Conservation (phyloP, 2,113 vertebrate species). For the Atlantisia rogersi region DNA sequence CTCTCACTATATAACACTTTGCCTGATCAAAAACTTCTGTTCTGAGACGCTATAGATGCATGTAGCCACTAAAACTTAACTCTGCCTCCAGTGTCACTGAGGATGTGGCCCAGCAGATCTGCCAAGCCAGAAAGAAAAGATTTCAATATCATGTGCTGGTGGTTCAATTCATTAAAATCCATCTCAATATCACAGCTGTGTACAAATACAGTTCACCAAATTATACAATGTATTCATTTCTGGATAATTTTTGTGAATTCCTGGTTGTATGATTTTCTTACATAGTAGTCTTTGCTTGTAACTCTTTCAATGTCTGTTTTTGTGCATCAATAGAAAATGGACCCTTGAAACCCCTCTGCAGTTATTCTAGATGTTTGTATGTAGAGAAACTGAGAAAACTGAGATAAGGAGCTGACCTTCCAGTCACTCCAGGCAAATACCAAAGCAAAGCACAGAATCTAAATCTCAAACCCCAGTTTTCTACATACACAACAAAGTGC, state of each 20-base stretch:
- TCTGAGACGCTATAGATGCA: not conserved
- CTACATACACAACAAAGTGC: not conserved
- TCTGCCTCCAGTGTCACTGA: not conserved
- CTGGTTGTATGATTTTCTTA: not conserved
- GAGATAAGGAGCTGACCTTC: not conserved
- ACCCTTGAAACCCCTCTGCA: not conserved
- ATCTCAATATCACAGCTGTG: not conserved
- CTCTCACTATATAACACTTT: not conserved
- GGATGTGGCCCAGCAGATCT: not conserved
- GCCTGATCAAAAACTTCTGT: not conserved
- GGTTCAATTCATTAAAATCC: not conserved
- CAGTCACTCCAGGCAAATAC: not conserved
- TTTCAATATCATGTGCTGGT: not conserved
- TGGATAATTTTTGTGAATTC: not conserved
- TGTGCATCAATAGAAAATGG: accelerated
- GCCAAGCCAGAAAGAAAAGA: not conserved
- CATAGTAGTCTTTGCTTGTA: not conserved
- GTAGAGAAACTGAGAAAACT: not conserved
- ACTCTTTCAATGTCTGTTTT: not conserved
- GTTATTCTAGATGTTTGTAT: not conserved
- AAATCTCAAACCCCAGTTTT: not conserved
- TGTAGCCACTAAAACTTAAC: not conserved
- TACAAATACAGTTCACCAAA: not conserved
- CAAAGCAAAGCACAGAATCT: not conserved
- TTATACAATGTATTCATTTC: not conserved